Base-by-base conservation (phyloP, 2,888 invertebrate species). In the Allophyes oxyacanthae region DNA sequence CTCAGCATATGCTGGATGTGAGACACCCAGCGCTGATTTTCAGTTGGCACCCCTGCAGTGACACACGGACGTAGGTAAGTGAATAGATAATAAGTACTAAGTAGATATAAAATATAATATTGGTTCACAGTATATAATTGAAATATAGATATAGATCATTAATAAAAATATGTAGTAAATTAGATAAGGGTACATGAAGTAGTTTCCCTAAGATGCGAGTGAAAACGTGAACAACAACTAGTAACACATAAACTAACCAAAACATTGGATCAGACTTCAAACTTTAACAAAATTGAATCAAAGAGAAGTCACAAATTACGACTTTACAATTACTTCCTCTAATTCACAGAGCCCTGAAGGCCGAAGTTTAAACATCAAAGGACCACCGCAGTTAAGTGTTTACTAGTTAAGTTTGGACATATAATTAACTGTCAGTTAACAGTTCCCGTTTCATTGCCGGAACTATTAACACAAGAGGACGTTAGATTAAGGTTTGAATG, bases 391-490 rank as follows among this genome's bases (percentile, higher is more conserved):
- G 26, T 38, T 51, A 49, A 53, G 32, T 57, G 63, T 68, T 60
- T 40, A 40, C 34, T 26, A 32, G 43, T 32, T 15, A 58, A 66
- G 36, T 63, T 55, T 0, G 38, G 38, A 55, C 40, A 60, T 33
- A 55, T 57, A 73, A 72, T 69, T 69, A 57, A 65, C 41, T 57
- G 51, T 55, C 43, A 14, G 56, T 48, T 37, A 55, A 63, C 46
- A 69, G 52, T 63, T 41, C 33, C 45, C 33, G 15, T 59, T 56
- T 50, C 40, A 61, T 44, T 53, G 26, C 41, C 15, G 6, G 7
- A n/a, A 33, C 28, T 38, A 50, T 57, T 43, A 44, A 52, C 46
- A 32, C 43, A 33, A 2, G 15, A 10, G 43, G 30, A 52, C 32
- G 20, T 60, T 60, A 44, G 46, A 61, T 52, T 50, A n/a, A 37